phyloP scores from a whole-genome alignment of 2,797 vertebrate species.

The Enteromius viviparus region DNA sequence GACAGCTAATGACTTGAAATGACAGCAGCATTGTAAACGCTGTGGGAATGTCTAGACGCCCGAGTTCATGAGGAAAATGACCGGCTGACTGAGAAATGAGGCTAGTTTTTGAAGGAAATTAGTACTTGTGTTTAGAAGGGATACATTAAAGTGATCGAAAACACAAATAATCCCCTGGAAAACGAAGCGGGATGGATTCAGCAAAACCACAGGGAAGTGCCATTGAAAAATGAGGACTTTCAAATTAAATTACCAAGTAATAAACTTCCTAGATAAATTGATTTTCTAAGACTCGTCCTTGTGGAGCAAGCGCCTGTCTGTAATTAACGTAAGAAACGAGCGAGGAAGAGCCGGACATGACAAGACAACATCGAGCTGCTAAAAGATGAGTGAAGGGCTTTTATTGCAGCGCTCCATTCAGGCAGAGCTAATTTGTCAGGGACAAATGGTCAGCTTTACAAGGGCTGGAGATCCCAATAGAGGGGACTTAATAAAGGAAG shows the following conservation, averaged over 20 bases:
- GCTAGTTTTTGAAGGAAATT: not conserved
- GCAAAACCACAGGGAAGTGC: conserved; percentile 67
- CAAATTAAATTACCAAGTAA: conserved; percentile 65
- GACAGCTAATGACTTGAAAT: conserved; percentile 27
- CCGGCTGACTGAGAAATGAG: not conserved
- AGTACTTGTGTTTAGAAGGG: not conserved
- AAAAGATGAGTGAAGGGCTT: not conserved
- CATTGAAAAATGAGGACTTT: conserved; percentile 67
- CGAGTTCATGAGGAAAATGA: not conserved
- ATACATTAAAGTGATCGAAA: not conserved
- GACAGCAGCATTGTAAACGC: conserved; percentile 16
- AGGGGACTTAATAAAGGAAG: conserved; percentile 69
- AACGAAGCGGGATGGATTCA: conserved; percentile 62
- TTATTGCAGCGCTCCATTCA: conserved; percentile 46
- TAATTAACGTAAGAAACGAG: conserved; percentile 66
- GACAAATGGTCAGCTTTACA: conserved; percentile 70
- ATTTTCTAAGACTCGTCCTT: conserved; percentile 63
- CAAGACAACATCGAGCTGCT: conserved; percentile 9
- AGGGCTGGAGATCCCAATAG: conserved; percentile 59
- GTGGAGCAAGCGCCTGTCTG: conserved; percentile 60
- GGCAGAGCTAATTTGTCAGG: conserved; percentile 55
- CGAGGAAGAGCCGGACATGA: conserved; percentile 51
- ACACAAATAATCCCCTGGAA: conserved; percentile 29
- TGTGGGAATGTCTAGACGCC: conserved; percentile 24
- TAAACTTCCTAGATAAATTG: conserved; percentile 63